These are phyloP conservation scores for Spilarctia lutea DNA, from an alignment of 2,888 invertebrate species.

Conservation along the genomic window DNA sequence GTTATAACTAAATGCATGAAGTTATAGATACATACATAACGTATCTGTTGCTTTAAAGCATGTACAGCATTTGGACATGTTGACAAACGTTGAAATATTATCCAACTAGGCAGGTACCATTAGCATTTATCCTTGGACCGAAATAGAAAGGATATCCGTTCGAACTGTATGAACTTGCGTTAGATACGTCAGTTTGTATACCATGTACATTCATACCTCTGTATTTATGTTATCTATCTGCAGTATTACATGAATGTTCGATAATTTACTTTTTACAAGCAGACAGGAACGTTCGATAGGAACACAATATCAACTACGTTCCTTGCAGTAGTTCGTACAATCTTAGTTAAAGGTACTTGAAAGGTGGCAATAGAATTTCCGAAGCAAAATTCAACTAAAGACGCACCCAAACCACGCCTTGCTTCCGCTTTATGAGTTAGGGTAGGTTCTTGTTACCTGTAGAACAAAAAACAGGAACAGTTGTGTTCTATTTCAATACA, in stretches of 20 bases:
- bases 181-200: conserved; percentile 28
- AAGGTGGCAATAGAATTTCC: conserved; percentile 67
- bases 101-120: conserved; percentile 66
- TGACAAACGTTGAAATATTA: conserved; percentile 72
- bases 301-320: not conserved
- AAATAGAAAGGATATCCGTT: conserved; percentile 85
- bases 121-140: conserved; percentile 80
- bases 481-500: conserved; percentile 49
- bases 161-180: conserved; percentile 65
- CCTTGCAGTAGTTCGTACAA: conserved; percentile 15
- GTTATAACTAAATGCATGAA: conserved; percentile 21
- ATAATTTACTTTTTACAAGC: not conserved
- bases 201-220: conserved; percentile 21
- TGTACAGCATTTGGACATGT: conserved; percentile 50
- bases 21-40: conserved; percentile 41
- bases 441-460: conserved; percentile 66
- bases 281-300: not conserved
- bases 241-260: not conserved
- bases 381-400: conserved; percentile 70
- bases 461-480: conserved; percentile 70
- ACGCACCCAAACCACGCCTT: conserved; percentile 81
- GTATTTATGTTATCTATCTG: conserved; percentile 3
- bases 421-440: conserved; percentile 79
- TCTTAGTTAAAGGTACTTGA: too few species aligned
- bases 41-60: conserved; percentile 45